Base-by-base conservation (phyloP, 2,113 vertebrate species). In the Cercocebus atys region DNA sequence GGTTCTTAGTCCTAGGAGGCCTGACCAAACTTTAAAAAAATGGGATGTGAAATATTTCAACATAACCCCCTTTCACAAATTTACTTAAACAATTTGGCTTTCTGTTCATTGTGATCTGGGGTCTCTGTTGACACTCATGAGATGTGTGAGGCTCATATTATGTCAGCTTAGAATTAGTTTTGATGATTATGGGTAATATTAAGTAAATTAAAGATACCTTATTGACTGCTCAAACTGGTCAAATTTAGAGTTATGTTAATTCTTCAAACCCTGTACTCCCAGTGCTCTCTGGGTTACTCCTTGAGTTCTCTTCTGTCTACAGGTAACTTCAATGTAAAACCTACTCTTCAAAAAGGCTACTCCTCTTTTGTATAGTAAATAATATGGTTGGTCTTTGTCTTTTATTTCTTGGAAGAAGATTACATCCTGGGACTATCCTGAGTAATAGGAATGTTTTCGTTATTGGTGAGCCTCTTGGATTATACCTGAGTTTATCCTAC, bases 171-270 rank as follows among this genome's bases (percentile, higher is more conserved):
- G 25, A 61, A 20, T 17, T 57, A 55, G 64, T 30, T 88, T 12
- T 47, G 59, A 75, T 70, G 73, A 72, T 13, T 72, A 8, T 4
- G 43, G 3, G 9, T 38, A 40, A 45, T 27, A 14, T 16, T 25
- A n/a, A 64, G 25, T n/a, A 45, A 90, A 90, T 72, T 57, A 6
- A n/a, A 75, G 30, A 20, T 80, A 17, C 8, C 8, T 11, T 40
- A 25, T 27, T 52, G 4, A 25, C 32, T 66, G 52, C 17, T 61
- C 40, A n/a, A 13, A 27, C 23, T 23, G 52, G 52, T 45, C 17
- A 52, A 12, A 47, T 16, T 57, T 12, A 27, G 18, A 70, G 23
- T 45, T 8, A 27, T 1, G 1, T 4, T 32, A 2, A 3, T 9
- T 32, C 27, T 50, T 23, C 50, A 8, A 22, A 45, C 38, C 25